A percentile compares a stretch with the other conserved stretches of the same genome.
Conservation (phyloP, 1,140 invertebrate species). For the Ceratitis capitata region DNA sequence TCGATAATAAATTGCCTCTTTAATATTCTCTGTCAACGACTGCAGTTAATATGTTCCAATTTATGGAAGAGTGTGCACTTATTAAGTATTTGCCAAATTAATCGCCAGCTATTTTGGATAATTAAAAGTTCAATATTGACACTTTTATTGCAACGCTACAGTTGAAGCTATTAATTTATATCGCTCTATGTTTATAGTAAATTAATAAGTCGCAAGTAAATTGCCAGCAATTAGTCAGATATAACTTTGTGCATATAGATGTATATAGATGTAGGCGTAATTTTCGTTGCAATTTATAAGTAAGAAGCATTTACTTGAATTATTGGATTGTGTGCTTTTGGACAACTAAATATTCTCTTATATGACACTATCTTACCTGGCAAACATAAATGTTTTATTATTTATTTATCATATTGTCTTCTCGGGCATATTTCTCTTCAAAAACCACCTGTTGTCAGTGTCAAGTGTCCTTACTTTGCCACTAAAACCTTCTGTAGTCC, state of each 20-base stretch:
- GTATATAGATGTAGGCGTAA: not conserved
- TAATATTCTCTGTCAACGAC: not conserved
- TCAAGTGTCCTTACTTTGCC: not conserved
- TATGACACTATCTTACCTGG: not conserved
- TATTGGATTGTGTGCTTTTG: not conserved
- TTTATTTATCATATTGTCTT: not conserved
- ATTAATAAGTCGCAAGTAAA: not conserved
- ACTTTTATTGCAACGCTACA: not conserved
- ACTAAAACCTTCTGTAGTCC: not conserved
- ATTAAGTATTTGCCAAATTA: not conserved
- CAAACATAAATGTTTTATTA: too few relatives aligned
- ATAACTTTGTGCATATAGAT: not conserved
- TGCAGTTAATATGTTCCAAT: not conserved
- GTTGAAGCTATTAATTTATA: not conserved
- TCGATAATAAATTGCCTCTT: not conserved
- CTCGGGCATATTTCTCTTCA: not conserved
- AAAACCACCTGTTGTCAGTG: not conserved
- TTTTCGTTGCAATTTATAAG: not conserved
- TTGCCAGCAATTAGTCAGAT: not conserved
- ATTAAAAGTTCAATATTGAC: not conserved
- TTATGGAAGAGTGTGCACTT: not conserved
- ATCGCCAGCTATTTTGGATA: not conserved
- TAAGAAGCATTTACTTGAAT: too few relatives aligned
- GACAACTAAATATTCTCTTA: not conserved
- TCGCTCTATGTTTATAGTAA: not conserved